phyloP scores from a whole-genome alignment of 2,888 invertebrate genomes.

The Toxonevra muliebris region DNA sequence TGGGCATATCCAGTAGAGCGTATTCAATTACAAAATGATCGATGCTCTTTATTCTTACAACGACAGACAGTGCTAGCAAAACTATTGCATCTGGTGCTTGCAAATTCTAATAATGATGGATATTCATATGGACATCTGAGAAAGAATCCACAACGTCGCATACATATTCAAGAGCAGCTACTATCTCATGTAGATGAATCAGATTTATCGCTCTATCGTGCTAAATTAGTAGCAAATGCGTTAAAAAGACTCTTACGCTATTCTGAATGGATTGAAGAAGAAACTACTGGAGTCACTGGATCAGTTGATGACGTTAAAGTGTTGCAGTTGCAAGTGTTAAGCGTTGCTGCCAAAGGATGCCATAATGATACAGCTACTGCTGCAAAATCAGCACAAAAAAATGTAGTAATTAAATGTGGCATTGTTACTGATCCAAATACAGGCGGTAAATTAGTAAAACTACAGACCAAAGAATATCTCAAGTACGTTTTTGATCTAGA shows the following conservation, averaged over 20 bases:
- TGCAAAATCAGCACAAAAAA: not conserved
- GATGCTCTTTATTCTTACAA: constrained; percentile 49
- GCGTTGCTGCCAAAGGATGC: constrained; percentile 30
- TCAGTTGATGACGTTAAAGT: constrained; percentile 17
- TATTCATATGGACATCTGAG: constrained; percentile 35
- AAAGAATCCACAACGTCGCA: constrained; percentile 25
- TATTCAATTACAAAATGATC: constrained; percentile 43
- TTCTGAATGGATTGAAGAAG: constrained; percentile 44
- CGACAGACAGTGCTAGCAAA: constrained; percentile 41
- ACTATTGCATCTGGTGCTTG: constrained; percentile 45
- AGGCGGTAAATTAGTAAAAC: constrained; percentile 66
- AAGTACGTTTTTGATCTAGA: constrained; percentile 39
- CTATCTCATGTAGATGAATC: constrained; percentile 1
- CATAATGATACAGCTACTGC: not conserved
- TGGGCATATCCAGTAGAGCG: constrained; percentile 50
- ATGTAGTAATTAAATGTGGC: constrained; percentile 66
- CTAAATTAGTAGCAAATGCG: constrained; percentile 42
- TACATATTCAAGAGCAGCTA: constrained; percentile 17
- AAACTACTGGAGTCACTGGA: not conserved
- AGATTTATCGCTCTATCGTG: constrained; percentile 49
- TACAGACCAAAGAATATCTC: constrained; percentile 45
- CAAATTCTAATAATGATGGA: constrained; percentile 23
- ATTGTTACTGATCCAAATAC: constrained; percentile 69
- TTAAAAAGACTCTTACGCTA: constrained; percentile 47
- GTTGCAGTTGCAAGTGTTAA: constrained; percentile 43